These are phyloP conservation scores for Himantopus leucocephalus DNA, from an alignment of 2,113 vertebrate genomes.

Conservation along the genomic window DNA sequence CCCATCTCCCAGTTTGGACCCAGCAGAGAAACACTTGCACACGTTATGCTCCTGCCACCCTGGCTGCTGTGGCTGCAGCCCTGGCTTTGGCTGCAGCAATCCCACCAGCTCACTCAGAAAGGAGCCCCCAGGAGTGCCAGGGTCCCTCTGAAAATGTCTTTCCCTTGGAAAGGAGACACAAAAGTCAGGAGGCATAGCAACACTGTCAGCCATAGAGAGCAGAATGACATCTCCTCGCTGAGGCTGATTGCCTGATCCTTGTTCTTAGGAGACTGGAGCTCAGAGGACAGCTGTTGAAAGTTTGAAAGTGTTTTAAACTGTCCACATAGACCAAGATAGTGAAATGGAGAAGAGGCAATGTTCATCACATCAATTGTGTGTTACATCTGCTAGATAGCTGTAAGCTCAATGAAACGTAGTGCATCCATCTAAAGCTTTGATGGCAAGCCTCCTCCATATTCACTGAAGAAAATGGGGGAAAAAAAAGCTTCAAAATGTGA, in stretches of 20 bases:
- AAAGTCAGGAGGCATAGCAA: background rate
- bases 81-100: background rate
- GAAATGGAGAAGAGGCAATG: background rate
- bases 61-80: background rate
- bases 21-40: background rate
- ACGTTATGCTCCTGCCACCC: background rate
- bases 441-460: background rate
- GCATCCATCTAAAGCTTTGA: background rate
- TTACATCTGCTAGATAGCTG: background rate
- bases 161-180: background rate
- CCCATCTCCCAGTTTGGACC: background rate
- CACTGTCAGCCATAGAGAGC: background rate
- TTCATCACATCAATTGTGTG: background rate
- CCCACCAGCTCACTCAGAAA: background rate
- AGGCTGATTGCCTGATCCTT: background rate
- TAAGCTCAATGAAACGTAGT: background rate
- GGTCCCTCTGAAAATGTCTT: background rate
- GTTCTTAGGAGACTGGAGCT: background rate
- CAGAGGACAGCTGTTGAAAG: background rate
- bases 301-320: background rate
- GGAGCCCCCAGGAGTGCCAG: background rate
- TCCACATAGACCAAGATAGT: background rate
- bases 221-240: accelerated
- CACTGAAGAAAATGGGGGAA: background rate
- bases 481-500: background rate